Evolutionary conservation across 1,140 invertebrate species (phyloP).

Genomic region (Microplitis mediator): DNA sequence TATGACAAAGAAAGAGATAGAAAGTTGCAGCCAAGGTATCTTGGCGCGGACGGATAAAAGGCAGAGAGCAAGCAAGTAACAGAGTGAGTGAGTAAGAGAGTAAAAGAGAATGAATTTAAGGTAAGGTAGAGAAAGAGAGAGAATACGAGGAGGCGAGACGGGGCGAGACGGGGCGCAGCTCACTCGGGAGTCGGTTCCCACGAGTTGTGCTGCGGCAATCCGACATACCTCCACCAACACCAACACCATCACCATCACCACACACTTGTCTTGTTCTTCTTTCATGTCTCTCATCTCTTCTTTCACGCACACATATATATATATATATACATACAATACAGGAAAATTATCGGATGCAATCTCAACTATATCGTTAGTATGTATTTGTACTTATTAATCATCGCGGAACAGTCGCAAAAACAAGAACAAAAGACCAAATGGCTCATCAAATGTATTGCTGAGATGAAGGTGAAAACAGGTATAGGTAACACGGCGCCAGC

Average conservation of each 20-base stretch:
- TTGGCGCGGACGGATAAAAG: background rate
- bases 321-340: background rate
- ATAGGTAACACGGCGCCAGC: too few relatives aligned
- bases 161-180: slow-evolving; percentile 35
- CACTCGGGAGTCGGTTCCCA: slow-evolving; percentile 37
- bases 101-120: slow-evolving; percentile 3
- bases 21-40: background rate
- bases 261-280: slow-evolving; percentile 22
- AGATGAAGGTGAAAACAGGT: too few relatives aligned
- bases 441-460: background rate
- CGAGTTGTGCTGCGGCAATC: slow-evolving; percentile 13
- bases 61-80: background rate
- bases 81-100: slow-evolving; percentile 17
- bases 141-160: slow-evolving; percentile 28
- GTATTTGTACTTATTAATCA: slow-evolving; percentile 41
- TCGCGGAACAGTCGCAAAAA: slow-evolving; percentile 33
- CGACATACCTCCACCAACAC: slow-evolving; percentile 31
- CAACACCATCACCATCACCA: background rate
- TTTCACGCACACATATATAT: background rate
- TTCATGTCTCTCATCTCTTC: slow-evolving; percentile 20
- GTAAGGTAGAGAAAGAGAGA: slow-evolving; percentile 8
- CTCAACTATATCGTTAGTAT: slow-evolving; percentile 5
- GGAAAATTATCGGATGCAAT: slow-evolving; percentile 26
- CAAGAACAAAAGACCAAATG: background rate
- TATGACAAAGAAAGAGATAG: background rate